Percentiles rank a stretch among this genome's conserved stretches.
Evolutionary conservation across 2,113 vertebrate species (phyloP).

Genomic region (Epinephelus lanceolatus): DNA sequence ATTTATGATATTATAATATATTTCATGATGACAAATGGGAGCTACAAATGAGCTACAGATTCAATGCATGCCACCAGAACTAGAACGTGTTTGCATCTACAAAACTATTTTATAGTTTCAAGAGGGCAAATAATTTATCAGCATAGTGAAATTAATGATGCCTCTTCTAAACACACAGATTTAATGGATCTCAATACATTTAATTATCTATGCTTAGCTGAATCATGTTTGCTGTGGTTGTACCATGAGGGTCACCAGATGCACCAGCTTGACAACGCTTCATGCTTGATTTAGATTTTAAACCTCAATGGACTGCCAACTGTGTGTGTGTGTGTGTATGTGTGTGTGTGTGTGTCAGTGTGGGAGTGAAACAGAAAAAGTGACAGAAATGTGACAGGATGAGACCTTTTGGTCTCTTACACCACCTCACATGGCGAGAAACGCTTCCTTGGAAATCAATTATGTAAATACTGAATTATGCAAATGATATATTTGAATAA

Average conservation of each 20-base stretch:
- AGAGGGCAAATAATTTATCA: conserved; percentile 10
- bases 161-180: conserved; percentile 7
- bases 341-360: conserved; percentile 7
- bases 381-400: conserved; percentile 40
- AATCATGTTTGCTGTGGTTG: conserved; percentile 56
- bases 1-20: background rate
- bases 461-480: conserved; percentile 83
- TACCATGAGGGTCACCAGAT: conserved; percentile 72
- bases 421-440: conserved; percentile 66
- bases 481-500: conserved; percentile 79
- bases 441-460: conserved; percentile 80
- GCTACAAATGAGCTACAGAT: background rate
- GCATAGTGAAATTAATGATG: conserved; percentile 2
- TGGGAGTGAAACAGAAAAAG: background rate
- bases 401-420: conserved; percentile 70
- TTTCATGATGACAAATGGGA: background rate
- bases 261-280: conserved; percentile 65
- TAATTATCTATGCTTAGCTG: conserved; percentile 56
- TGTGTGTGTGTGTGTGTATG: background rate
- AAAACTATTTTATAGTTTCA: conserved; percentile 17
- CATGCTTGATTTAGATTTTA: conserved; percentile 69
- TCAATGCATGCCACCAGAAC: background rate
- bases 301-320: conserved; percentile 47
- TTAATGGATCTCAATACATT: conserved; percentile 47
- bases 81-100: background rate